Conservation (phyloP, 92 coral and sea anemone genomes). For the Metridium senile region DNA sequence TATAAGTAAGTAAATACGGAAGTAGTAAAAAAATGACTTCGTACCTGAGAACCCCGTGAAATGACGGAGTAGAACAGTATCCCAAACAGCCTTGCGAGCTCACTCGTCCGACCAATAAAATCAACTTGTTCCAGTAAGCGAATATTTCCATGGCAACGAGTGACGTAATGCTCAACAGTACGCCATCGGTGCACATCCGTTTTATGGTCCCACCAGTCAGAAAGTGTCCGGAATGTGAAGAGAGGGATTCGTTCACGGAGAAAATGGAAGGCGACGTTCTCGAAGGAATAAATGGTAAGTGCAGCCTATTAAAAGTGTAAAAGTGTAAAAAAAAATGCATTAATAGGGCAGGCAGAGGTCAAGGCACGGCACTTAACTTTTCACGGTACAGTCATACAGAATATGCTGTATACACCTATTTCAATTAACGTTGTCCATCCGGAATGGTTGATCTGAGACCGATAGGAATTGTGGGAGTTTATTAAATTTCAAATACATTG, state of each 20-base stretch:
- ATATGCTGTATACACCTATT: no score
- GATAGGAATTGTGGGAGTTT: no score
- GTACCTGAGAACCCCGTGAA: slow-evolving; percentile 98
- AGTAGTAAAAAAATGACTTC: neutral
- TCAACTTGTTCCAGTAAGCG: slow-evolving; percentile 82
- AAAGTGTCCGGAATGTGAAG: slow-evolving; percentile 79
- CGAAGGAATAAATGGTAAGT: slow-evolving; percentile 83
- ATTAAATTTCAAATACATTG: no score
- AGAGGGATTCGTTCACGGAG: slow-evolving; percentile 95
- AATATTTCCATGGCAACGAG: slow-evolving; percentile 89
- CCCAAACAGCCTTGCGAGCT: slow-evolving; percentile 98
- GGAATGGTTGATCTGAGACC: no score
- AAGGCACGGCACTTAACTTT: no score
- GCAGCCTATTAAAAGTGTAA: slow-evolving; percentile 63
- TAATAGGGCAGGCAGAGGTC: no score
- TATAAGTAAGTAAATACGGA: no score
- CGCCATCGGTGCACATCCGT: slow-evolving; percentile 88
- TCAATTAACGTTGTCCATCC: no score
- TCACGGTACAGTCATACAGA: no score
- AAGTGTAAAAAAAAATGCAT: neutral
- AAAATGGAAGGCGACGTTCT: slow-evolving; percentile 92
- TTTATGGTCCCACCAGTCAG: slow-evolving; percentile 99
- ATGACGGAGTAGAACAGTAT: slow-evolving; percentile 90
- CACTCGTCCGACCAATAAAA: slow-evolving; percentile 95
- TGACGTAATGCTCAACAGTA: slow-evolving; percentile 90